Percentiles rank a stretch among this genome's conserved stretches.
These are phyloP conservation scores for Notarius quadriscutis DNA, from an alignment of 2,113 vertebrate species.

Conservation along the genomic window DNA sequence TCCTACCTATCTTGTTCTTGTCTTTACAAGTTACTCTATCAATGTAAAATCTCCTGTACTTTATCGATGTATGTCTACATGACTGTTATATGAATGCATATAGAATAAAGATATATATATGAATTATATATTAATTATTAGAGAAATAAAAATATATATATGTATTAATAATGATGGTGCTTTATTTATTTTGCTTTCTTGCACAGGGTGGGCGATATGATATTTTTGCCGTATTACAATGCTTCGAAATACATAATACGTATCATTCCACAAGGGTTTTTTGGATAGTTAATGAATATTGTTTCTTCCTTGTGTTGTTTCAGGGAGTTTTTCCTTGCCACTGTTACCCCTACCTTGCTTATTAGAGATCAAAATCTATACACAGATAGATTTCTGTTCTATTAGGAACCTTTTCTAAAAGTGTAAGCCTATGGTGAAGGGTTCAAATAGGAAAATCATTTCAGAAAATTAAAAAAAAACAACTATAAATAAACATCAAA, in stretches of 20 bases:
- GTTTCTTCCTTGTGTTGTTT: background rate
- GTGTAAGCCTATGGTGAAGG: background rate
- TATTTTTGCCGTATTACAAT: background rate
- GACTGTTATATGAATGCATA: conserved; percentile 72
- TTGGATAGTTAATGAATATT: background rate
- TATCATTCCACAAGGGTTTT: background rate
- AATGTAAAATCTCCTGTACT: conserved; percentile 64
- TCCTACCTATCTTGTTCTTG: conserved; percentile 61
- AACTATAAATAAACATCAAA: background rate
- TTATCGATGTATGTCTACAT: conserved; percentile 71
- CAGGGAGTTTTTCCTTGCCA: background rate
- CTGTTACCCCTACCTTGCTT: background rate
- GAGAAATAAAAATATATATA: conserved; percentile 69
- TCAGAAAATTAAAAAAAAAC: background rate
- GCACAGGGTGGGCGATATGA: background rate
- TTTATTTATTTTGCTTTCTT: conserved; percentile 5
- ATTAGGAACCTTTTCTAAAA: background rate
- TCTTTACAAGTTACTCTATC: conserved; percentile 61
- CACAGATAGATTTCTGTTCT: conserved; percentile 12
- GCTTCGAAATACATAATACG: background rate
- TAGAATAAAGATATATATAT: conserved; percentile 70
- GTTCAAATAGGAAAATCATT: background rate
- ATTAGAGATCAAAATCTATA: conserved; percentile 1
- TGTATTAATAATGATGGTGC: conserved; percentile 48
- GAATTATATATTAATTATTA: conserved; percentile 68